A percentile compares a stretch with the other conserved stretches of the same genome.
These are phyloP conservation scores for Nyctibius bracteatus DNA, from an alignment of 2,113 vertebrate species.

Conservation along the genomic window DNA sequence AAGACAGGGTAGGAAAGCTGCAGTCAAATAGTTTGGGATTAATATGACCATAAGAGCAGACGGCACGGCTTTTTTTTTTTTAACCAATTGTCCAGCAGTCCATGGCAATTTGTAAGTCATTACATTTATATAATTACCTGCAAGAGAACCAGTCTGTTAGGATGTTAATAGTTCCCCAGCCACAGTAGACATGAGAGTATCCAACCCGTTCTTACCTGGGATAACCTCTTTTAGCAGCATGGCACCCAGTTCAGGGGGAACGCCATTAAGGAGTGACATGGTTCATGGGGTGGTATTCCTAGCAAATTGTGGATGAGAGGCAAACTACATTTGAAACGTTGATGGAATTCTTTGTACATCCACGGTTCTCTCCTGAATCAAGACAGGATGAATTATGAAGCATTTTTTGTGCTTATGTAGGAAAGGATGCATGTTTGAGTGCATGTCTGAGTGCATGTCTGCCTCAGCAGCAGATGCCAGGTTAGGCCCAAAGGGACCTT, in stretches of 20 bases:
- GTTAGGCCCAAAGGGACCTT: neutral
- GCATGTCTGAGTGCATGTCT: neutral
- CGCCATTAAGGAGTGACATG: fast-evolving
- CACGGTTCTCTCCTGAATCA: neutral
- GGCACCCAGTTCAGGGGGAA: neutral
- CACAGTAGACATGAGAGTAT: fast-evolving
- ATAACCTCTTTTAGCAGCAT: neutral
- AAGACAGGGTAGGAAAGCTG: neutral
- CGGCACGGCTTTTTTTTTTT: neutral
- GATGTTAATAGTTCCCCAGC: neutral
- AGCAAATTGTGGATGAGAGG: neutral
- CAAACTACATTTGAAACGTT: neutral
- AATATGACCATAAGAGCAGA: neutral
- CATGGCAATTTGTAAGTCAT: neutral
- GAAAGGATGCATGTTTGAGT: too few relatives aligned
- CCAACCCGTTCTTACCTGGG: neutral
- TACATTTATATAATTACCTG: neutral
- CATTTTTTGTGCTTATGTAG: neutral
- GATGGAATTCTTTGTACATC: neutral
- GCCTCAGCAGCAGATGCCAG: neutral
- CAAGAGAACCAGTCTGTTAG: neutral
- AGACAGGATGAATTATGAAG: neutral
- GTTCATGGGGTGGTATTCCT: neutral
- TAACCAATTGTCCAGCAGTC: neutral
- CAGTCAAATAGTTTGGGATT: neutral